Evolutionary conservation across 2,113 vertebrate species (phyloP), one percentile per base, ranked within the genome.

Genomic region (Entomyzon cyanotis): DNA sequence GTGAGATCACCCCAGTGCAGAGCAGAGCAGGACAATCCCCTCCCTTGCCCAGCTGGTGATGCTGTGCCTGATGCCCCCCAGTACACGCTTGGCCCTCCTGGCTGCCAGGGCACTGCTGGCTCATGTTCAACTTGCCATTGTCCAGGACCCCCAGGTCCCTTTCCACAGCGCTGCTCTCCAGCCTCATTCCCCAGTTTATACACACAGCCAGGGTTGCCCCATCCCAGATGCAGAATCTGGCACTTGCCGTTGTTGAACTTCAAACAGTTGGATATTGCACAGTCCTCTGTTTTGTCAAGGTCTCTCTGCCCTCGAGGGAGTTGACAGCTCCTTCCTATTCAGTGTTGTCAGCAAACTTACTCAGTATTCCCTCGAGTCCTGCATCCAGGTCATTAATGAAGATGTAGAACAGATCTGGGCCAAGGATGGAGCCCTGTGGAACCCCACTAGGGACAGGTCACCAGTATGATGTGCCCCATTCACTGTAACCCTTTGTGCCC

Each of bases 41-140:
- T 47, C 2, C 52, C 13, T 46, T 33, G 18, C 13, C 37, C 0
- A 0, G 17, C 14, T 60, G 63, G 18, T 0, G 0, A 9, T 53
- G 47, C 39, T 60, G 47, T 1, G 2, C 55, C 47, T 53, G 64
- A 23, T 59, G 27, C 19, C 8, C 25, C 39, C 15, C 28, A 28
- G 44, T 33, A 18, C 39, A 67, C 1, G 3, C 8, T 5, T 74
- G 52, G 33, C 37, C 3, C 28, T 68, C 23, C 44, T 67, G 69
- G 44, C 59, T 74, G 46, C 20, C 39, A 39, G 39, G 39, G 28
- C 62, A 53, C n/a, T 75, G 24, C 53, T 53, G 69, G 1, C 28
- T 67, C 33, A 16, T 9, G 20, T 20, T 37, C 44, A 21, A 0
- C 8, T 46, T 24, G 3, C 16, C 60, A 53, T 5, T 0, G 0